Percentiles rank a stretch among this genome's conserved stretches.
Conservation (phyloP, 2,113 vertebrate genomes). For the Mobula birostris region DNA sequence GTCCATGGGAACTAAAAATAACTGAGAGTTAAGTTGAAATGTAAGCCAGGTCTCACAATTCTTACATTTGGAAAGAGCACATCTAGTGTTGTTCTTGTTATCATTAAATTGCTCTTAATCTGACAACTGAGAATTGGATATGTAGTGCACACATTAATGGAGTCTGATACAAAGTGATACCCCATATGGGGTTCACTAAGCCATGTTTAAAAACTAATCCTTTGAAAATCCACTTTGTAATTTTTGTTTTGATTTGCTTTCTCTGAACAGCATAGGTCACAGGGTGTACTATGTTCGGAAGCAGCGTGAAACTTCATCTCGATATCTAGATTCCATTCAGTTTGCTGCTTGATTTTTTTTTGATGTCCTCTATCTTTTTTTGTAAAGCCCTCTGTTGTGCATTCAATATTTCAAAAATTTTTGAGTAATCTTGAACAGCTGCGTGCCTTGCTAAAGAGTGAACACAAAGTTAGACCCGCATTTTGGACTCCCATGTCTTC, state of each 20-base stretch:
- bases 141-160: neutral
- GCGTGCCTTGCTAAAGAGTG: too few species aligned
- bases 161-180: neutral
- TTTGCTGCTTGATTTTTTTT: too few species aligned
- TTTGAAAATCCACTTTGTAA: neutral
- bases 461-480: too few species aligned
- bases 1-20: constrained; percentile 15
- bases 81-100: neutral
- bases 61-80: neutral
- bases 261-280: neutral
- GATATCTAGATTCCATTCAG: neutral
- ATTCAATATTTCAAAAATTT: too few species aligned
- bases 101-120: neutral
- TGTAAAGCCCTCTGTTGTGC: too few species aligned
- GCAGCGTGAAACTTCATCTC: neutral
- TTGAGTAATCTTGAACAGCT: too few species aligned
- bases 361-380: too few species aligned
- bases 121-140: neutral
- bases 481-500: too few species aligned
- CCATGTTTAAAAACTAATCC: neutral
- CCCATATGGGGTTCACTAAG: neutral
- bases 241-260: neutral
- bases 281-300: neutral
- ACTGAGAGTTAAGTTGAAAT: neutral
- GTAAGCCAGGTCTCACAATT: neutral